phyloP scores from a whole-genome alignment of 2,888 invertebrate species.

The Eristalis arbustorum region DNA sequence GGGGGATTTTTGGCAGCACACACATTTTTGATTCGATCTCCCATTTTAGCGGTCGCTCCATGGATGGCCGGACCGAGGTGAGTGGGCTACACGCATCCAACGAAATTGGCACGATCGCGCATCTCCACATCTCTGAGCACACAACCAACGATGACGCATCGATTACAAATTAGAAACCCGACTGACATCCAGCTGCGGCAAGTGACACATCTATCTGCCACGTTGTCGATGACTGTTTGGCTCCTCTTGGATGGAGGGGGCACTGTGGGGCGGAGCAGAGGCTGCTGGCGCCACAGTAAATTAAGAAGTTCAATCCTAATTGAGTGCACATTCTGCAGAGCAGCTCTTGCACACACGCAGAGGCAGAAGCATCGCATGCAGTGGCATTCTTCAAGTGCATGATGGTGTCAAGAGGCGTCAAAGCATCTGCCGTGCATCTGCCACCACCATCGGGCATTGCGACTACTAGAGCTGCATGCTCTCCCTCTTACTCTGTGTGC shows the following conservation, averaged over 20 bases:
- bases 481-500: neutral
- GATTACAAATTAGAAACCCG: slow-evolving; percentile 15
- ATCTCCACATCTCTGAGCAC: neutral
- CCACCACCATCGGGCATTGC: neutral
- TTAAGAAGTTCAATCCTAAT: slow-evolving; percentile 51
- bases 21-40: too few species aligned
- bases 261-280: neutral
- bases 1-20: too few species aligned
- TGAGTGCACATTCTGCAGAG: slow-evolving; percentile 58
- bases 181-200: slow-evolving; percentile 21
- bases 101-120: slow-evolving; percentile 1
- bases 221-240: slow-evolving; percentile 1
- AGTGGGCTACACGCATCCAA: neutral
- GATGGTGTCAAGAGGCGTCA: slow-evolving; percentile 63
- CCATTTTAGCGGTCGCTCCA: neutral
- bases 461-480: neutral
- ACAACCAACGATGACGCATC: slow-evolving; percentile 30
- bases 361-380: slow-evolving; percentile 26
- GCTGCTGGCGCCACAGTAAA: slow-evolving; percentile 51
- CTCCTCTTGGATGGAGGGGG: too few species aligned
- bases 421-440: slow-evolving; percentile 63
- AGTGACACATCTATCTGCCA: slow-evolving; percentile 24
- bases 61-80: neutral
- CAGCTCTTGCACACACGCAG: slow-evolving; percentile 21
- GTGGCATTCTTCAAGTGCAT: slow-evolving; percentile 62